Evolutionary conservation across 2,888 invertebrate species (phyloP).

Genomic region (Acanthosepion esculentum): DNA sequence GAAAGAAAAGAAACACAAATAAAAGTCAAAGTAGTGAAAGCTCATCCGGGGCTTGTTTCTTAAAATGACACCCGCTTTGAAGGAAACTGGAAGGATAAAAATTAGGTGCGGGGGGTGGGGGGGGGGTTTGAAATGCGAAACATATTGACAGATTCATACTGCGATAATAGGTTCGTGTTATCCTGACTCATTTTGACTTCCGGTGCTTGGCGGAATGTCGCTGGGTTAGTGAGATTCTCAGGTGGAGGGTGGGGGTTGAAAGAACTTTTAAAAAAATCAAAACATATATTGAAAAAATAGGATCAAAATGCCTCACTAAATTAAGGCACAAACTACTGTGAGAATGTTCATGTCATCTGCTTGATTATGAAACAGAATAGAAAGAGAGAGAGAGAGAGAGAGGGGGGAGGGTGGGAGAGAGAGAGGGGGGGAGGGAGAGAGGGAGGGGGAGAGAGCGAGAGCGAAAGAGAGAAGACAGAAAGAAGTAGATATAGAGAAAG

Average conservation of each 20-base stretch:
- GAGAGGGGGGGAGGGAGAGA: too few relatives aligned
- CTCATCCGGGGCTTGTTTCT: not conserved
- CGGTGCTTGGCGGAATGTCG: not conserved
- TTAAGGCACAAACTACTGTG: not conserved
- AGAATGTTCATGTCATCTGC: not conserved
- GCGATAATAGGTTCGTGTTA: slow-evolving; percentile 4
- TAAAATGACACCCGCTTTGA: not conserved
- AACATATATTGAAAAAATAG: not conserved
- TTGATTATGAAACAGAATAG: not conserved
- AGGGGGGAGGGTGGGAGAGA: too few relatives aligned
- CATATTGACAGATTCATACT: not conserved
- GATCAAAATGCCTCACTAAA: not conserved
- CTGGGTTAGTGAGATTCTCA: not conserved
- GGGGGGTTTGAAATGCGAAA: not conserved
- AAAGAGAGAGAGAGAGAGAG: not conserved
- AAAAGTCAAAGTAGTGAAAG: too few relatives aligned
- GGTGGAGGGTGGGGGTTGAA: not conserved
- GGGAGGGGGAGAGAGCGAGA: too few relatives aligned
- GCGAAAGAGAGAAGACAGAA: too few relatives aligned
- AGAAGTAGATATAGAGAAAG: too few relatives aligned
- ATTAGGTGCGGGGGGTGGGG: not conserved
- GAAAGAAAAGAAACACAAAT: too few relatives aligned
- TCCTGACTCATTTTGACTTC: not conserved
- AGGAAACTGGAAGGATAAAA: not conserved
- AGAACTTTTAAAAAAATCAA: too few relatives aligned